These are phyloP conservation scores for Deroplatys truncata DNA, from an alignment of 2,888 invertebrate species.

Conservation along the genomic window DNA sequence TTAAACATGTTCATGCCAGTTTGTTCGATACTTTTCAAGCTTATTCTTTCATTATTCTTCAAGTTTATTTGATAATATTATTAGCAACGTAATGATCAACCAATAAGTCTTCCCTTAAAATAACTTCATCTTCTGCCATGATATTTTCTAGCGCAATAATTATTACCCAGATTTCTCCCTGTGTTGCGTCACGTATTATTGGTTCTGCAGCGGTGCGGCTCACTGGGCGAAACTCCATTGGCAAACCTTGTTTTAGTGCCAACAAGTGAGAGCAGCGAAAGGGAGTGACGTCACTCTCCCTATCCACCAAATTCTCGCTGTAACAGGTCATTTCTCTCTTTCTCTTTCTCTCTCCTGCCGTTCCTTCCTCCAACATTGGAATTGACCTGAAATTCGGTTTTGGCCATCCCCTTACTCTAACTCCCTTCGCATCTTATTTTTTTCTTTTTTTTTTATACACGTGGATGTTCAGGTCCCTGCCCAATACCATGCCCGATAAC, in stretches of 20 bases:
- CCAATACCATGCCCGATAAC: neutral
- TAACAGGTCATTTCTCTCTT: neutral
- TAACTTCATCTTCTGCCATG: too few species aligned
- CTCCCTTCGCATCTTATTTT: neutral
- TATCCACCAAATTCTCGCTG: neutral
- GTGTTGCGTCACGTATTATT: neutral
- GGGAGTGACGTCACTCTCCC: neutral
- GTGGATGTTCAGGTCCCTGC: neutral
- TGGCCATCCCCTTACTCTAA: slow-evolving; percentile 2
- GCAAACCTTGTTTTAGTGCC: neutral
- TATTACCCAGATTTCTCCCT: neutral
- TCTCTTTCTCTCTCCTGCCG: neutral
- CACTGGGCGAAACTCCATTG: neutral
- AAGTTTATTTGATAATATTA: too few species aligned
- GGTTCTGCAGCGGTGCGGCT: neutral
- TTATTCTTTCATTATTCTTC: too few species aligned
- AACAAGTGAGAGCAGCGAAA: neutral
- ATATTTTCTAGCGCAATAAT: too few species aligned
- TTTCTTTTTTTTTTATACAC: neutral
- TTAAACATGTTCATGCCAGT: too few species aligned
- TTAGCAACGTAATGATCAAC: too few species aligned
- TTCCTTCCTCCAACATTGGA: neutral
- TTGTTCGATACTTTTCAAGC: too few species aligned
- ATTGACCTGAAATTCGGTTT: slow-evolving; percentile 10
- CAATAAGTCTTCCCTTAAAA: too few species aligned